Evolutionary conservation across 2,113 vertebrate species (phyloP), one percentile per base, ranked within the genome.

Genomic region (Ceyx melanurus): DNA sequence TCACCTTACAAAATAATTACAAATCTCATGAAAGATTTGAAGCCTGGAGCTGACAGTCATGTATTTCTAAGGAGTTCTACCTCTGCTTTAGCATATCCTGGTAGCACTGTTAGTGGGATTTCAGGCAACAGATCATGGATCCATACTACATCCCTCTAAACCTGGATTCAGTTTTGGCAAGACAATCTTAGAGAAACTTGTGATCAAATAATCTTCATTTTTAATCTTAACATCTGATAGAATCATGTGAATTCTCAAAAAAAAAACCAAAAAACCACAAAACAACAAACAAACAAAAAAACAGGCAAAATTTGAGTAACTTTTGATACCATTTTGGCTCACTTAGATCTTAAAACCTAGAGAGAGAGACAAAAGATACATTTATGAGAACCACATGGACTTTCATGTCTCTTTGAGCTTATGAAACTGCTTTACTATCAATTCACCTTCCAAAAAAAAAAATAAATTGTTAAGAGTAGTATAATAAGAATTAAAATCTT

Each of bases 231-330:
- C 89, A 40, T 45, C 21, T 68, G 68, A 53, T 0, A 35, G 13
- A 56, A 75, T 25, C 3, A 7, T 29, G 16, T 65, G 68, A 50
- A 42, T 23, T 86, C 15, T 40, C 28, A 65, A 37, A 7, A 74
- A 62, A 50, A 51, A 46, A 57, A 5, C 1, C 33, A 35, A 6
- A 35, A 35, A 35, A 35, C 35, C 35, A n/a, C n/a, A n/a, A n/a
- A n/a, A n/a, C n/a, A 37, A 37, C 35, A 37, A 37, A 37, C 37
- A 10, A 37, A 37, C 8, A 74, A 62, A 50, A 51, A 46, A 61
- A 5, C 1, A 21, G 17, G 29, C 8, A 20, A 65, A 71, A 42
- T 18, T 19, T 11, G 1, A 13, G 5, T 60, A 2, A 6, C 6
- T 25, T 50, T 56, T 67, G 6, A 10, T 51, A 46, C 6, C 3